Percentiles rank a stretch among this genome's conserved stretches.
Evolutionary conservation across 1,140 invertebrate genomes (phyloP).

Genomic region (Diprion similis): DNA sequence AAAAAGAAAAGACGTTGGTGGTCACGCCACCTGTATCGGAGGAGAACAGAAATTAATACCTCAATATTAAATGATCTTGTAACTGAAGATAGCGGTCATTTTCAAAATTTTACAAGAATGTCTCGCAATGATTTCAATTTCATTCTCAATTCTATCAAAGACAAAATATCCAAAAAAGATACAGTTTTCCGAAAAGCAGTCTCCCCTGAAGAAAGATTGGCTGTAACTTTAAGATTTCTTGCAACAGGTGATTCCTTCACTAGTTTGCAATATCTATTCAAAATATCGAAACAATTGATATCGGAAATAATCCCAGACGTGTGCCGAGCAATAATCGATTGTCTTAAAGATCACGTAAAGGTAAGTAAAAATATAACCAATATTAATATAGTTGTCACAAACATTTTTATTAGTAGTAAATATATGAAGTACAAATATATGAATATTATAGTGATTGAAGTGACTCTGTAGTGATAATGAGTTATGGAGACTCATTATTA

Average conservation of each 20-base stretch:
- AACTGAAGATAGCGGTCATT: constrained; percentile 3
- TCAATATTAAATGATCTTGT: constrained; percentile 9
- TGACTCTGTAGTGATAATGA: too few relatives aligned
- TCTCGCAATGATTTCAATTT: constrained; percentile 9
- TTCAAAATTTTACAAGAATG: constrained; percentile 14
- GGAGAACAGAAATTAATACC: neutral
- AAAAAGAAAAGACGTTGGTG: constrained; percentile 12
- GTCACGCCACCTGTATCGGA: constrained; percentile 1
- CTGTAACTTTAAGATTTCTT: constrained; percentile 39
- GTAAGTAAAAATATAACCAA: constrained; percentile 27
- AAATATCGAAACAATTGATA: constrained; percentile 35
- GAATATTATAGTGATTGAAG: too few relatives aligned
- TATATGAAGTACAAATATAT: neutral
- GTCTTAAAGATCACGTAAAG: too few relatives aligned
- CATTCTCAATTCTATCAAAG: constrained; percentile 12
- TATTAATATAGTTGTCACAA: constrained; percentile 12
- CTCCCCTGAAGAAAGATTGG: constrained; percentile 34
- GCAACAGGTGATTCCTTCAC: constrained; percentile 38
- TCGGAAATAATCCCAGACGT: constrained; percentile 36
- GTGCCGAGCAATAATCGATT: too few relatives aligned
- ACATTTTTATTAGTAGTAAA: constrained; percentile 13
- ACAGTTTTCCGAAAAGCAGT: constrained; percentile 39
- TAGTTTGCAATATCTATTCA: constrained; percentile 33
- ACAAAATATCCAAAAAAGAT: constrained; percentile 36
- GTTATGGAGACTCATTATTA: too few relatives aligned